Base-by-base conservation (phyloP, 2,797 vertebrate species). In the Tenualosa ilisha region DNA sequence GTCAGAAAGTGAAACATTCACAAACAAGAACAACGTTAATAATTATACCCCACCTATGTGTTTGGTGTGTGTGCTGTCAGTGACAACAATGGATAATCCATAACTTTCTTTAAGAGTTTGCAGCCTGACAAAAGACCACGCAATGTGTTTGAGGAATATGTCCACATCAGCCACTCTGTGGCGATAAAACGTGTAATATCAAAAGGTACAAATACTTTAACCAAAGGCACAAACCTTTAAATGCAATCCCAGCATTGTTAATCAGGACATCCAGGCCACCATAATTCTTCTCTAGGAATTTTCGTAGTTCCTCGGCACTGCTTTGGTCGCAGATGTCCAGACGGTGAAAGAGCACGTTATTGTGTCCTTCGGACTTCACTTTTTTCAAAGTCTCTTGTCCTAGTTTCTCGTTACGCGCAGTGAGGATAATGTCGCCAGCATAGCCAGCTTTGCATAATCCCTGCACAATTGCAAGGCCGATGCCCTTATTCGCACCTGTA, bases 201-300 rank as follows among this genome's bases (percentile, higher is more conserved):
- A n/a, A 65, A 65, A 65, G 9, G n/a, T 26, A 7, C 24, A 26
- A 7, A 2, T 65, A 65, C 7, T 61, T 83, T 1, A 85, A 61
- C 12, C 15, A 26, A 43, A 54, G 13, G 22, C 12, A 86, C 63
- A 84, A 82, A 93, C 91, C 59, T 88, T 92, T 93, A 56, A 84
- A 93, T 2, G 92, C 92, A 6, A 93, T 92, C 43, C 91, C 92
- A 2, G 92, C 91, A 83, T 93, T 93, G 89, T 93, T 93, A 22
- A 93, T 43, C 0, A 93, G 88, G 13, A 93, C 87, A 51, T 93
- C 92, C 85, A 93, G 54, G 26, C 92, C 92, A 17, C 91, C 91
- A 26, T 92, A 93, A 7, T 84, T 91, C 12, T 90, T 82, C 82
- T 86, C 82, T 54, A 93, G 22, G 54, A 88, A 91, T 81, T 82